Evolutionary conservation across 2,797 vertebrate genomes (phyloP).

Genomic region (Naso thynnoides): DNA sequence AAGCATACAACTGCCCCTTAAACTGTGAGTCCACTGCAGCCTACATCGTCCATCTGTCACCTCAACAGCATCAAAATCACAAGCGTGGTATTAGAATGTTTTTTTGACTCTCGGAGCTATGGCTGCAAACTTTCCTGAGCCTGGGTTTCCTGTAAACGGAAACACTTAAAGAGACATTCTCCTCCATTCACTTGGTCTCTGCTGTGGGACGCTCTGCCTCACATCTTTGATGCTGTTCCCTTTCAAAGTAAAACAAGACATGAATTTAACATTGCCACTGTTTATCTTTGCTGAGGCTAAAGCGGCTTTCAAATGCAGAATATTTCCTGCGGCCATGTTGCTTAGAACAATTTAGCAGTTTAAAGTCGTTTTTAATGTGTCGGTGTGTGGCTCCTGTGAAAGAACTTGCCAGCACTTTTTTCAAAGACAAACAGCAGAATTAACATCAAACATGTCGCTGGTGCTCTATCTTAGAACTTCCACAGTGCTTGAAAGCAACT

Average conservation of each 20-base stretch:
- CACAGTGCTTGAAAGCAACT: constrained; percentile 49
- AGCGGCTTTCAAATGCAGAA: constrained; percentile 49
- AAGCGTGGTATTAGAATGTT: too few species aligned
- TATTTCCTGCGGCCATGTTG: constrained; percentile 63
- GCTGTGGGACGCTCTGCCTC: constrained; percentile 49
- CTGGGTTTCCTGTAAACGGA: too few species aligned
- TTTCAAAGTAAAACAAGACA: constrained; percentile 73
- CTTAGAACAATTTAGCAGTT: constrained; percentile 69
- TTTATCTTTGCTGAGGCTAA: constrained; percentile 56
- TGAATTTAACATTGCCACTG: constrained; percentile 59
- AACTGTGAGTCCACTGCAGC: constrained; percentile 4
- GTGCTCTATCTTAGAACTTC: constrained; percentile 37
- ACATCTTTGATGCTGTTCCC: constrained; percentile 68
- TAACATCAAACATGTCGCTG: constrained; percentile 48
- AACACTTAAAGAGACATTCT: constrained; percentile 66
- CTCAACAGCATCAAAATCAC: constrained; percentile 15
- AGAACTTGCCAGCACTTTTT: constrained; percentile 51
- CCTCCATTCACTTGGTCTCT: constrained; percentile 58
- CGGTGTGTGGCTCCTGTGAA: constrained; percentile 49
- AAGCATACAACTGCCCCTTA: not conserved
- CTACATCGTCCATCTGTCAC: constrained; percentile 21
- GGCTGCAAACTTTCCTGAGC: constrained; percentile 49
- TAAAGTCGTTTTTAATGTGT: constrained; percentile 67
- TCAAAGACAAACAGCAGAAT: constrained; percentile 61
- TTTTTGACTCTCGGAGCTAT: too few species aligned